phyloP scores from a whole-genome alignment of 64 coral and sea anemone species.

The Stichodactyla helianthus region DNA sequence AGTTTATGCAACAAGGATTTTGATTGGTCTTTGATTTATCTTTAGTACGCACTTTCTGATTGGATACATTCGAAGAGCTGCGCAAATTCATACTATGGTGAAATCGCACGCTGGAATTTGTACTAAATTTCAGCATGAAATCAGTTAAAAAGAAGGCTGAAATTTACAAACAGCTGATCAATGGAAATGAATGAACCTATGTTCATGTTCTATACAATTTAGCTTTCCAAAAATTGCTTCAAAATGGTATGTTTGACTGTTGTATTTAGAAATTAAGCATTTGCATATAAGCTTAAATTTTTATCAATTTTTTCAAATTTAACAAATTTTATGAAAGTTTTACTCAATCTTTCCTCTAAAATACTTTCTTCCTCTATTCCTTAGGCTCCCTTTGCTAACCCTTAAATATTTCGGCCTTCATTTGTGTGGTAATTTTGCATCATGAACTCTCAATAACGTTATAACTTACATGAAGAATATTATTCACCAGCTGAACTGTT shows the following conservation, averaged over 20 bases:
- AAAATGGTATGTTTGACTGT: not conserved
- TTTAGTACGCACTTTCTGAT: not conserved
- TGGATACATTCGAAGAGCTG: not conserved
- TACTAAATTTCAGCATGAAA: not conserved
- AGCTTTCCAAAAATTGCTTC: not conserved
- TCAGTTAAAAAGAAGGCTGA: not conserved
- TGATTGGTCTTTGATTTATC: constrained; percentile 2
- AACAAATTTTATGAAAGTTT: no score
- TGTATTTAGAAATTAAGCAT: not conserved
- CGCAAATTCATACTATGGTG: not conserved
- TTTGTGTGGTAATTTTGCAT: no score
- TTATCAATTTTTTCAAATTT: no score
- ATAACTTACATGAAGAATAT: no score
- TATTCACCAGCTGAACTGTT: no score
- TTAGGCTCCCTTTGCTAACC: no score
- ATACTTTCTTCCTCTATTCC: no score
- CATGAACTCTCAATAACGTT: no score
- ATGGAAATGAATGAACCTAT: not conserved
- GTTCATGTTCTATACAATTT: not conserved
- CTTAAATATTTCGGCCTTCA: no score
- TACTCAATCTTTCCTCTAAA: no score
- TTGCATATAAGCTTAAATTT: no score
- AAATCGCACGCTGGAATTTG: not conserved
- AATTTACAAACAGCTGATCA: not conserved
- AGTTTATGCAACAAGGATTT: not conserved